These are phyloP conservation scores for Philaenus spumarius DNA, from an alignment of 1,140 invertebrate genomes.

Conservation along the genomic window DNA sequence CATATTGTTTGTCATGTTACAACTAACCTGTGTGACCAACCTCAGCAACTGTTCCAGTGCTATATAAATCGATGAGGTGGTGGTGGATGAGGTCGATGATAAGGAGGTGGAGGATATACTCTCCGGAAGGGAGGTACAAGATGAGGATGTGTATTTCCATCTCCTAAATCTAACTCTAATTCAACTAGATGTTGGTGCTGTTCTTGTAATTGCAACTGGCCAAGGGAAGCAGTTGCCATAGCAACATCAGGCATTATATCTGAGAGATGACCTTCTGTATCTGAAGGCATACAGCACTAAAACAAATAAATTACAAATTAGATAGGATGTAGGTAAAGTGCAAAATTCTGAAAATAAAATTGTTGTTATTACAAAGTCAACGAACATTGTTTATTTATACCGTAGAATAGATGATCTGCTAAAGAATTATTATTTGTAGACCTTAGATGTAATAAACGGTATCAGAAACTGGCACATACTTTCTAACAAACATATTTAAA, in stretches of 20 bases:
- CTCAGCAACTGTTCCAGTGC: slow-evolving; percentile 20
- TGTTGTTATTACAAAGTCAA: no score
- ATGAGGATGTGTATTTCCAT: slow-evolving; percentile 1
- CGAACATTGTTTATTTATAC: no score
- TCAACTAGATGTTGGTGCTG: slow-evolving; percentile 11
- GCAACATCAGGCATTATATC: slow-evolving; percentile 83
- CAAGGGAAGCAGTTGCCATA: slow-evolving; percentile 74
- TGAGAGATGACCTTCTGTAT: slow-evolving; percentile 62
- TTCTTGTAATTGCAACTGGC: slow-evolving; percentile 37
- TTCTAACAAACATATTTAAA: no score
- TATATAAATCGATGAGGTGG: slow-evolving; percentile 30
- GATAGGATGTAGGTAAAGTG: no score
- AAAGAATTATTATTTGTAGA: no score
- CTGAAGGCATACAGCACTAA: slow-evolving; percentile 30
- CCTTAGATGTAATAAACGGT: no score
- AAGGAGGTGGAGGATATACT: slow-evolving; percentile 7
- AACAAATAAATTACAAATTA: no score
- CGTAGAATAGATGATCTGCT: no score
- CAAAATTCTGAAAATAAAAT: no score
- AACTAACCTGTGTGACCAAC: neutral
- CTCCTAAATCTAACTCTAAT: slow-evolving; percentile 24
- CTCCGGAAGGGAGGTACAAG: neutral
- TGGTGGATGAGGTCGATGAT: slow-evolving; percentile 22
- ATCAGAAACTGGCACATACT: no score
- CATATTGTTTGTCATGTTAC: neutral